These are phyloP conservation scores for Trachythela sp. DNA, from an alignment of 64 coral and sea anemone species.

Conservation along the genomic window DNA sequence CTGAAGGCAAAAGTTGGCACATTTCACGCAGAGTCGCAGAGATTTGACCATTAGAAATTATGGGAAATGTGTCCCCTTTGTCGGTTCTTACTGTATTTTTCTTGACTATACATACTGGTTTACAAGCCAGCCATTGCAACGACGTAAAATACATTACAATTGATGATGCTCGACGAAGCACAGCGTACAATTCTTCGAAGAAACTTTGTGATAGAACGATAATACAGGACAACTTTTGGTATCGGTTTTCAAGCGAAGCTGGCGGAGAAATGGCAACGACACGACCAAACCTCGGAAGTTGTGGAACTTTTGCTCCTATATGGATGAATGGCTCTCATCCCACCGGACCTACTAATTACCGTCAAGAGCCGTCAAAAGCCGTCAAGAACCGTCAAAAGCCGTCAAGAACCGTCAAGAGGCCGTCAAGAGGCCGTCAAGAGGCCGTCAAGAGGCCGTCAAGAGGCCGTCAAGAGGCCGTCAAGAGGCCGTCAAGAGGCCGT, in stretches of 20 bases:
- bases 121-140: background rate
- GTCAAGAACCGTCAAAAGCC: too few relatives aligned
- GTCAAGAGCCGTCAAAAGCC: too few relatives aligned
- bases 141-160: background rate
- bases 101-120: background rate
- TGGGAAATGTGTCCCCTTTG: background rate
- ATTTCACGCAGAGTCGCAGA: too few relatives aligned
- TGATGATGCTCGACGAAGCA: background rate
- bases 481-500: too few relatives aligned
- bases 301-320: conserved; percentile 50
- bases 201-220: background rate
- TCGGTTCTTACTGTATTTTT: background rate
- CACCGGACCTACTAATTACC: too few relatives aligned
- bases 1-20: too few relatives aligned
- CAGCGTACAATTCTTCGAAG: background rate
- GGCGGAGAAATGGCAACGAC: conserved; percentile 43
- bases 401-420: too few relatives aligned
- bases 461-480: too few relatives aligned
- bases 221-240: conserved; percentile 27
- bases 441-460: too few relatives aligned
- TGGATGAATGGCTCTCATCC: conserved; percentile 56
- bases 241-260: conserved; percentile 38
- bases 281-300: background rate
- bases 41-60: too few relatives aligned
- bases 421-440: too few relatives aligned